Percentiles rank a stretch among this genome's conserved stretches.
Conservation (phyloP, 1,140 invertebrate species). For the Nebria ingens region DNA sequence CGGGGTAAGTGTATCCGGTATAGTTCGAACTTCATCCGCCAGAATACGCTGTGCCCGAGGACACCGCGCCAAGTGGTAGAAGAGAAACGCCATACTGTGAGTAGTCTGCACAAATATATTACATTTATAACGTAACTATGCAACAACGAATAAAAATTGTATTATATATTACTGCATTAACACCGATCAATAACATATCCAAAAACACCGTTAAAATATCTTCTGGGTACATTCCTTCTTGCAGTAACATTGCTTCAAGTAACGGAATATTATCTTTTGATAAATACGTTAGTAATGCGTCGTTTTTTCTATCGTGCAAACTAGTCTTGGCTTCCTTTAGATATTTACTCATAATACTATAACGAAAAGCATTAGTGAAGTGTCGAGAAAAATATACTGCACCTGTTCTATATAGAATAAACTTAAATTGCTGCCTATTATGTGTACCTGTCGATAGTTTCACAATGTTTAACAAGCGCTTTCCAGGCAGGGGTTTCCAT, state of each 20-base stretch:
- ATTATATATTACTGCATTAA: constrained; percentile 41
- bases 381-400: no score
- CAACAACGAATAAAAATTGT: no score
- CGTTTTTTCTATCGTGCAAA: constrained; percentile 23
- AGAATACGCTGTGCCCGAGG: constrained; percentile 46
- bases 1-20: constrained; percentile 27
- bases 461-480: constrained; percentile 44
- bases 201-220: constrained; percentile 49
- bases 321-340: constrained; percentile 20
- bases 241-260: constrained; percentile 39
- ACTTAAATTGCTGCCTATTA: no score
- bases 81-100: constrained; percentile 43
- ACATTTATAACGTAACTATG: no score
- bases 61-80: constrained; percentile 49
- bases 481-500: constrained; percentile 47
- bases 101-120: constrained; percentile 29
- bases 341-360: constrained; percentile 23
- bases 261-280: constrained; percentile 20
- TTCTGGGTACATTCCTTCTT: constrained; percentile 43
- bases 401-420: no score
- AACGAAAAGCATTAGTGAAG: not conserved
- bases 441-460: constrained; percentile 43
- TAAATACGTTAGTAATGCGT: constrained; percentile 9
- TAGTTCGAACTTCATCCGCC: constrained; percentile 42
- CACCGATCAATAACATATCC: constrained; percentile 52